phyloP scores from a whole-genome alignment of 2,888 invertebrate genomes.

The Spialia ferax region DNA sequence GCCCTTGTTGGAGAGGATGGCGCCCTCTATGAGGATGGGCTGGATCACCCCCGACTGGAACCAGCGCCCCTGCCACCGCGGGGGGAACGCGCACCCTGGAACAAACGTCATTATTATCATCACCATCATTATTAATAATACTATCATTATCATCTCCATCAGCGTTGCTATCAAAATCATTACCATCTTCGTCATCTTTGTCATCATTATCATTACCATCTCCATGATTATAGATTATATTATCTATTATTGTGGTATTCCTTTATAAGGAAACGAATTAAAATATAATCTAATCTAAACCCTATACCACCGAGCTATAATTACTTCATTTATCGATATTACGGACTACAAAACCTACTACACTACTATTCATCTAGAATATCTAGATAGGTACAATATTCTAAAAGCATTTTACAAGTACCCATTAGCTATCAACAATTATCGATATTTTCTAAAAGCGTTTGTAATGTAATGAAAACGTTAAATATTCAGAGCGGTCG shows the following conservation, averaged over 20 bases:
- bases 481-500: slow-evolving; percentile 49
- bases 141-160: no score
- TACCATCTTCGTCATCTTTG: no score
- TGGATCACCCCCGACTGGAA: slow-evolving; percentile 96
- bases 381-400: not conserved
- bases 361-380: not conserved
- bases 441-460: slow-evolving; percentile 18
- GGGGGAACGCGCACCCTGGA: slow-evolving; percentile 93
- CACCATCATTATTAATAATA: no score
- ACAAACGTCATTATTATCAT: slow-evolving; percentile 46
- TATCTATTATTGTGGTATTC: no score
- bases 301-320: no score
- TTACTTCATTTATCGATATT: not conserved
- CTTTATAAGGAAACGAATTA: no score
- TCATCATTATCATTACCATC: no score
- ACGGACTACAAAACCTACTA: not conserved
- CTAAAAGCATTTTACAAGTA: slow-evolving; percentile 4
- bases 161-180: no score
- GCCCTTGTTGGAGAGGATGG: slow-evolving; percentile 94
- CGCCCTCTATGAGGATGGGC: slow-evolving; percentile 93
- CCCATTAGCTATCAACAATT: not conserved
- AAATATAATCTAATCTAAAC: no score
- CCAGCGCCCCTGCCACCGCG: slow-evolving; percentile 95
- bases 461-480: slow-evolving; percentile 51
- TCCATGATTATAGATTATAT: no score